Base-by-base conservation (phyloP, 2,113 vertebrate species). In the Glaucidium brasilianum region DNA sequence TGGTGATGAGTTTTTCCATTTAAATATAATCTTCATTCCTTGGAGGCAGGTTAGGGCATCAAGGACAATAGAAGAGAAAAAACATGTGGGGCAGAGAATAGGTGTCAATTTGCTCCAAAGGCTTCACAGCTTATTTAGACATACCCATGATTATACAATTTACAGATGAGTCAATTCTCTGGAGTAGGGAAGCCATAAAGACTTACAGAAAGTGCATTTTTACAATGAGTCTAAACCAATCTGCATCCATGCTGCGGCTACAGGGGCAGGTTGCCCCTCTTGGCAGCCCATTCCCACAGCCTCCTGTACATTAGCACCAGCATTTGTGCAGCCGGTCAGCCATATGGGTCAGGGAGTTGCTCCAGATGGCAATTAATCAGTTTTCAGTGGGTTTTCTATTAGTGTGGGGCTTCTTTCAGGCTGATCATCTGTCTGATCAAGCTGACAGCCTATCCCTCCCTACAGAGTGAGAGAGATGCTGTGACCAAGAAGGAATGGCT, bases 331-430 rank as follows among this genome's bases (percentile, higher is more conserved):
- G 84, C 74, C 50, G 0, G 7, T 21, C 49, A 82, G 39, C 90
- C 93, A 88, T 82, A 85, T 90, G 94, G 90, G 93, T 94, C 95
- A 90, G 87, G 23, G 43, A 73, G 84, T 39, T 87, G 69, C 53
- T 96, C 73, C 94, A 96, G 87, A 78, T 79, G 87, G 93, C 45
- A 85, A 85, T 91, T 75, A 85, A 79, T 90, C 91, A 85, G 39
- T 90, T 81, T 92, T 60, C 69, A 79, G 53, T 83, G 81, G 84
- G 74, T 32, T 86, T 92, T 91, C 39, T 79, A 5, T 90, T 77
- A 71, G 56, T 71, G 69, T 47, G 91, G 69, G 64, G 12, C 53
- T 87, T 82, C 64, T 95, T 60, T 72, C 41, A 49, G 81, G 49
- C 62, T 90, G 68, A 75, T 93, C 41, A 66, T 66, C 62, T 94